Evolutionary conservation across 2,797 vertebrate species (phyloP), one percentile per base, ranked within the genome.

Genomic region (Synanceia verrucosa): DNA sequence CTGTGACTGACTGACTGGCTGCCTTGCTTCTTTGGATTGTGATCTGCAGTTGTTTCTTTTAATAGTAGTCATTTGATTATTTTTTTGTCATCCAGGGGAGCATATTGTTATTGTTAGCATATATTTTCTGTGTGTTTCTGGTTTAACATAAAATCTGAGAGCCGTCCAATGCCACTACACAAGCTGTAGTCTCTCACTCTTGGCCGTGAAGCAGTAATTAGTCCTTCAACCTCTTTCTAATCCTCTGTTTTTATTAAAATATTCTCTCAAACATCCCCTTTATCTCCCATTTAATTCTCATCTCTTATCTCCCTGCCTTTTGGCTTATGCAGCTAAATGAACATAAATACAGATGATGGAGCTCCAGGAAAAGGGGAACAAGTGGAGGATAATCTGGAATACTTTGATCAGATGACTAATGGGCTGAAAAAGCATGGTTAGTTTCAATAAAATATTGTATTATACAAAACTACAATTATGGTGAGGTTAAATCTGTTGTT

Each of bases 201-300:
- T 19, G 39, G 55, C 34, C 3, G 51, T 46, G 39, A 21, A 66
- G 60, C 36, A 37, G 46, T 59, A 68, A 77, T 79, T 65, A 63
- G 28, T 65, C 46, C 19, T 33, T 60, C 21, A 13, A 37, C 39
- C n/a, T 28, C 26, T 61, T 64, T 64, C 16, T 77, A 76, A 79
- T 63, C 24, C 52, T 65, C 13, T n/a, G n/a, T 76, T 52, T 77
- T 71, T 63, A 55, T 70, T 41, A 58, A 65, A 59, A 21, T 1
- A 52, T 60, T 34, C 12, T 51, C 52, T 19, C n/a, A 43, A 34
- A 46, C n/a, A 39, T 37, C 48, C 18, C 26, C 19, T 50, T 31
- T 28, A 36, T 48, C 34, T 52, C 19, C 34, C 19, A 14, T 65
- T 65, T 60, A 18, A 58, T 57, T 64, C 41, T 64, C 50, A 21